Base-by-base conservation (phyloP, 2,113 vertebrate species). In the Ibidorhyncha struthersii region DNA sequence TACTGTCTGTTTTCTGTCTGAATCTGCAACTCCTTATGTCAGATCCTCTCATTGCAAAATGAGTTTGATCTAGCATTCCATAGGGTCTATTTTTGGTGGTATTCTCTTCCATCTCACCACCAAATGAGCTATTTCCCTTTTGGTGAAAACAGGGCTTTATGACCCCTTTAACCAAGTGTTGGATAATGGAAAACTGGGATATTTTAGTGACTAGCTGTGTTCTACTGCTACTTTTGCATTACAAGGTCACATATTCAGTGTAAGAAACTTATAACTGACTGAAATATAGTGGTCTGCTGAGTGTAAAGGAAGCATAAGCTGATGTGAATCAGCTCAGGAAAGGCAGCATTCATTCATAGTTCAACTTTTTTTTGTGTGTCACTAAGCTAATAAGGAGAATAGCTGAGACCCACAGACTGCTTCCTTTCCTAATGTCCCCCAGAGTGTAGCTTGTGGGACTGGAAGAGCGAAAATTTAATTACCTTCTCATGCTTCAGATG, bases 381-480 rank as follows among this genome's bases (percentile, higher is more conserved):
- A 55, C 74, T 80, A 41, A 83, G 40, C 26, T 90, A 93, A 81
- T 78, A 85, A 91, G 38, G 53, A 93, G 82, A 90, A 62, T 72
- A 91, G 53, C 73, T 82, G 70, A 94, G 53, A 61, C 80, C 63
- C 49, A 91, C 53, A 56, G 83, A 45, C 61, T 50, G 59, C 86
- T 89, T 95, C 77, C 34, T 76, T 91, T 95, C 30, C 86, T 89
- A 4, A 86, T 91, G 73, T 85, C 41, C 83, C 56, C 89, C 55
- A 9, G 95, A 71, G 92, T 56, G 47, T 11, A 79, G 52, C 77
- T 69, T 62, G 78, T 91, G 81, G 89, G 85, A 93, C 66, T 82
- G 53, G 56, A 96, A 91, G 77, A 93, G 77, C 49, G 80, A 84
- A 97, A 97, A 93, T 94, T 90, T 93, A 94, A 95, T 96, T 95